Evolutionary conservation across 2,888 invertebrate species (phyloP).

Genomic region (Tenthredo distinguenda): DNA sequence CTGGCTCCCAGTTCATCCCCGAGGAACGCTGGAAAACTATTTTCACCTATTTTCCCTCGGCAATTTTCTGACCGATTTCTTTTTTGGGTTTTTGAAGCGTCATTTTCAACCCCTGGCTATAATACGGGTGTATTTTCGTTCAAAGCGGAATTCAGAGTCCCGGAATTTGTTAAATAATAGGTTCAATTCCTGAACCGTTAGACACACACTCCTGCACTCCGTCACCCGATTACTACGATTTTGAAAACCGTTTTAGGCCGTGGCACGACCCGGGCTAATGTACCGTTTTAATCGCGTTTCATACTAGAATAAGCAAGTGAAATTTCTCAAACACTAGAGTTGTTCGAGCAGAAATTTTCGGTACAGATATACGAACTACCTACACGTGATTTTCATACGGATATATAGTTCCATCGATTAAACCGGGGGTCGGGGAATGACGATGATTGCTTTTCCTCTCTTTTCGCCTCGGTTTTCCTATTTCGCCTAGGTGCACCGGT

Average conservation of each 20-base stretch:
- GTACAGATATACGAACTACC: slow-evolving; percentile 2
- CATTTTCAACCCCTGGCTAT: not conserved
- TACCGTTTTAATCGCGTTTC: slow-evolving; percentile 32
- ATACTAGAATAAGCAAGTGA: slow-evolving; percentile 21
- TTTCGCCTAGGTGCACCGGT: not conserved
- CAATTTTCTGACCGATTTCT: not conserved
- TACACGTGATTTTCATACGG: not conserved
- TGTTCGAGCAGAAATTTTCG: slow-evolving; percentile 5
- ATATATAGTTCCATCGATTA: not conserved
- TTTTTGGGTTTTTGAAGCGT: not conserved
- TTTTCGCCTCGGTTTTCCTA: not conserved
- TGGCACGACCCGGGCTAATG: slow-evolving; percentile 8
- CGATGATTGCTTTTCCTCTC: not conserved
- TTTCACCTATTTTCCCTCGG: not conserved
- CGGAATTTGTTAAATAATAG: not conserved
- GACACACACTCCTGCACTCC: not conserved
- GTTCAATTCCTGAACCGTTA: slow-evolving; percentile 4
- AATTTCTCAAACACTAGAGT: slow-evolving; percentile 14
- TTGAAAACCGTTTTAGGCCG: slow-evolving; percentile 27
- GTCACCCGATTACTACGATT: not conserved
- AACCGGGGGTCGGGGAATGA: not conserved
- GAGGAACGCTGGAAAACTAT: not conserved
- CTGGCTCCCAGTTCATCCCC: not conserved
- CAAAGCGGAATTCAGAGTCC: not conserved
- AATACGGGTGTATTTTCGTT: not conserved